phyloP scores from a whole-genome alignment of 1,140 invertebrate genomes.

The Drosophila sp. region DNA sequence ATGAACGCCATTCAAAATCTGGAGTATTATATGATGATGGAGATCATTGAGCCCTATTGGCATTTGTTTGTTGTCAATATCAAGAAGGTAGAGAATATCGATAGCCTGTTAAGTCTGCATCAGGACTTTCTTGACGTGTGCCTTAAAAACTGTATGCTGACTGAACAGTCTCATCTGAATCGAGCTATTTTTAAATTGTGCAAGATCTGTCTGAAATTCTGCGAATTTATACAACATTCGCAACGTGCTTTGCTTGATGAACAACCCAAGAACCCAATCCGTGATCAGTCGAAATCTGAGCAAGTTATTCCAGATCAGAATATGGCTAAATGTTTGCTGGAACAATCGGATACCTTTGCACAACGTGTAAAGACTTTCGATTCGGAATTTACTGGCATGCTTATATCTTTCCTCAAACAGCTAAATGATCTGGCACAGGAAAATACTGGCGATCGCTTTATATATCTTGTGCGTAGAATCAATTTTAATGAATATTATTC shows the following conservation, averaged over 20 bases:
- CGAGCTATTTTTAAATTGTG: slow-evolving; percentile 92
- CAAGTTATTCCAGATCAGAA: slow-evolving; percentile 52
- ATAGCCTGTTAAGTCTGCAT: slow-evolving; percentile 95
- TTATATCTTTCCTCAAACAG: slow-evolving; percentile 90
- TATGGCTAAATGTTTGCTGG: slow-evolving; percentile 69
- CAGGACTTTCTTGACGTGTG: slow-evolving; percentile 95
- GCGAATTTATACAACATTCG: slow-evolving; percentile 89
- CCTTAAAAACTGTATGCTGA: slow-evolving; percentile 98
- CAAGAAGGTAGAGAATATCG: slow-evolving; percentile 94
- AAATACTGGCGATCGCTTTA: slow-evolving; percentile 90
- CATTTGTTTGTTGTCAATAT: slow-evolving; percentile 94
- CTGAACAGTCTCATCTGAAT: slow-evolving; percentile 91
- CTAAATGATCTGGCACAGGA: slow-evolving; percentile 89
- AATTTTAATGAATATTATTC: slow-evolving; percentile 94
- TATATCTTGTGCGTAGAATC: slow-evolving; percentile 92
- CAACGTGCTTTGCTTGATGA: slow-evolving; percentile 84
- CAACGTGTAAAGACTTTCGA: slow-evolving; percentile 90
- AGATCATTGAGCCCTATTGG: slow-evolving; percentile 98
- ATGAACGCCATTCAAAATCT: slow-evolving; percentile 98
- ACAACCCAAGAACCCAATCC: slow-evolving; percentile 85
- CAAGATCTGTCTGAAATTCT: slow-evolving; percentile 94
- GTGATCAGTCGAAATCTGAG: slow-evolving; percentile 75
- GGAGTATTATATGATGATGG: slow-evolving; percentile 99
- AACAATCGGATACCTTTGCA: slow-evolving; percentile 87
- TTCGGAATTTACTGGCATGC: slow-evolving; percentile 89